Evolutionary conservation across 1,140 invertebrate genomes (phyloP).

Genomic region (Oppia nitens): DNA sequence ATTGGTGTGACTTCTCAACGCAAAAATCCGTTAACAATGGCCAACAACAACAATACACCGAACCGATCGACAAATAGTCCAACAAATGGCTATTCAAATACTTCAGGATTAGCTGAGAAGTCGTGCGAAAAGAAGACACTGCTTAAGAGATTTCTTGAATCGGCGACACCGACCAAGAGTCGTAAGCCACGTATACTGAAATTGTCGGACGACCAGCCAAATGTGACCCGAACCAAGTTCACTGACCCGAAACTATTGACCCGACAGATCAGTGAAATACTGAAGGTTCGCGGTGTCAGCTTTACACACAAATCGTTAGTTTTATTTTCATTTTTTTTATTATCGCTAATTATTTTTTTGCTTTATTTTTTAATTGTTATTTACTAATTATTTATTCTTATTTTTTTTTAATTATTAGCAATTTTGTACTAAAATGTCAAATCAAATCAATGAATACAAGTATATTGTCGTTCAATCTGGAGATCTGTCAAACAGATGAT

Average conservation of each 20-base stretch:
- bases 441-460: background rate
- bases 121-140: too few species aligned
- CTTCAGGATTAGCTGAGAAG: too few species aligned
- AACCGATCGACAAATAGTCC: too few species aligned
- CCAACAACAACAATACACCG: too few species aligned
- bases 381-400: background rate
- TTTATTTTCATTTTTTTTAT: background rate
- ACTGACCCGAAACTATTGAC: constrained; percentile 7
- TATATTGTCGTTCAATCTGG: background rate
- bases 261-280: background rate
- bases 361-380: background rate
- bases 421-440: background rate
- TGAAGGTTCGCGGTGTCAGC: constrained; percentile 1
- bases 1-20: too few species aligned
- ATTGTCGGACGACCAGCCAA: background rate
- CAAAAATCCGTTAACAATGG: too few species aligned
- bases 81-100: too few species aligned
- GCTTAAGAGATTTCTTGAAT: constrained; percentile 12
- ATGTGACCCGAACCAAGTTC: constrained; percentile 11
- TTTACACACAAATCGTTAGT: constrained; percentile 14
- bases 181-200: background rate
- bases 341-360: background rate
- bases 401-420: background rate
- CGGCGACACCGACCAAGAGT: constrained; percentile 9
- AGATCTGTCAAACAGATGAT: constrained; percentile 13